Percentiles rank a stretch among this genome's conserved stretches.
phyloP scores from a whole-genome alignment of 2,888 invertebrate species.

The Limnephilus rhombicus region DNA sequence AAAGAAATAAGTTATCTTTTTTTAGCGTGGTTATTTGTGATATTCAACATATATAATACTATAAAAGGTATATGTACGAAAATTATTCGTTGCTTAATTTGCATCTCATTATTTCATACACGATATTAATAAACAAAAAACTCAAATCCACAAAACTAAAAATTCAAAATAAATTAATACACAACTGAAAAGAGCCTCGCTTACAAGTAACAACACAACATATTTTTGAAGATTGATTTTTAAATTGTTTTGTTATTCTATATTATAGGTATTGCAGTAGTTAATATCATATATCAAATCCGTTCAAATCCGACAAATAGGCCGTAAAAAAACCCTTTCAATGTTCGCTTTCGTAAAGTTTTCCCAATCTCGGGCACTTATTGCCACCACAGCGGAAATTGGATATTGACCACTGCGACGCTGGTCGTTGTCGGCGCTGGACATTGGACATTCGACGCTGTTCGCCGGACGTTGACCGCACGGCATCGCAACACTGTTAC shows the following conservation, averaged over 20 bases:
- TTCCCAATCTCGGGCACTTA: conserved; percentile 34
- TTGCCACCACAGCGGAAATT: conserved; percentile 36
- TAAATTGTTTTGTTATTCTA: not conserved
- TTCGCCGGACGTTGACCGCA: not conserved
- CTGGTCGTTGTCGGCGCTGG: not conserved
- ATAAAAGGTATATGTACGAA: too few species aligned
- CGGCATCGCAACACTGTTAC: not conserved
- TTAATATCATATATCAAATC: not conserved
- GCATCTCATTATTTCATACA: too few species aligned
- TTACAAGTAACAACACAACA: too few species aligned
- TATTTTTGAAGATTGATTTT: too few species aligned
- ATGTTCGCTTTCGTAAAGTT: not conserved
- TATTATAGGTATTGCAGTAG: not conserved
- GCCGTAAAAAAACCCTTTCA: not conserved
- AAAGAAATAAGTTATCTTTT: not conserved
- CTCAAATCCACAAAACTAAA: too few species aligned
- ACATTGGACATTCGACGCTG: not conserved
- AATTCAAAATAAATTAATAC: too few species aligned
- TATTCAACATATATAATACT: not conserved
- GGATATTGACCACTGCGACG: not conserved
- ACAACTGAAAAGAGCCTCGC: too few species aligned
- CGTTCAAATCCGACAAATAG: not conserved
- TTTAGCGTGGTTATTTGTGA: not conserved
- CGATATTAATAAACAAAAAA: too few species aligned
- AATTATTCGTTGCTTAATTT: too few species aligned